phyloP scores from a whole-genome alignment of 2,888 invertebrate species.

The Netelia virgata region DNA sequence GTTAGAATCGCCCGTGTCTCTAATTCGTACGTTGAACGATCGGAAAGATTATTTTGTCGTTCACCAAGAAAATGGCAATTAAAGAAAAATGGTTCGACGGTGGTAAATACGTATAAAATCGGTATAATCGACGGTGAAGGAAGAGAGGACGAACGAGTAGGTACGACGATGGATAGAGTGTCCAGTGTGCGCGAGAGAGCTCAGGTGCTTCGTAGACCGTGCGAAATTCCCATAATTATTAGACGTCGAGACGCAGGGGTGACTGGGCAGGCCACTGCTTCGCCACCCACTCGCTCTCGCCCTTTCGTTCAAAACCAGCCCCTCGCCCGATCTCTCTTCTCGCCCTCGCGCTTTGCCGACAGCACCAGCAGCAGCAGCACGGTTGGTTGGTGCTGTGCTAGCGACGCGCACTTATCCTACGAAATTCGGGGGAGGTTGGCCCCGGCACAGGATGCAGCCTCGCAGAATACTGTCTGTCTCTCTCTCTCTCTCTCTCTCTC shows the following conservation, averaged over 20 bases:
- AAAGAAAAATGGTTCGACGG: not conserved
- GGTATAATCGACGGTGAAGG: constrained; percentile 22
- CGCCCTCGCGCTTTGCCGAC: constrained; percentile 56
- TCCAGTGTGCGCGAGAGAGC: constrained; percentile 61
- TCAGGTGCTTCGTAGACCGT: constrained; percentile 69
- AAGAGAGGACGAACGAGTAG: constrained; percentile 2
- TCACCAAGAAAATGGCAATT: too few species aligned
- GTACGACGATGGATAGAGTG: constrained; percentile 50
- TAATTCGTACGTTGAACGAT: too few species aligned
- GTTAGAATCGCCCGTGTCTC: too few species aligned
- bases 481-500: constrained; percentile 22
- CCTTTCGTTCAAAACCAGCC: constrained; percentile 44
- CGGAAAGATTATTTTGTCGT: too few species aligned
- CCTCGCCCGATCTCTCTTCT: constrained; percentile 58
- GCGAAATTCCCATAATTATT: constrained; percentile 77
- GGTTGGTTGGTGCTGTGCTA: constrained; percentile 67
- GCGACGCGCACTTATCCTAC: constrained; percentile 78
- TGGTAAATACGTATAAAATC: not conserved
- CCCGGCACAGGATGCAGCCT: constrained; percentile 73
- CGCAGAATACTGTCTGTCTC: constrained; percentile 55
- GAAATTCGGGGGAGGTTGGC: constrained; percentile 79
- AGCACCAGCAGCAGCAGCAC: constrained; percentile 61
- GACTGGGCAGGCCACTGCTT: constrained; percentile 72
- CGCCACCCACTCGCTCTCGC: constrained; percentile 56
- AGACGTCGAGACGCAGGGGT: constrained; percentile 80